Evolutionary conservation across 2,888 invertebrate genomes (phyloP).

Genomic region (Tillus elongatus): DNA sequence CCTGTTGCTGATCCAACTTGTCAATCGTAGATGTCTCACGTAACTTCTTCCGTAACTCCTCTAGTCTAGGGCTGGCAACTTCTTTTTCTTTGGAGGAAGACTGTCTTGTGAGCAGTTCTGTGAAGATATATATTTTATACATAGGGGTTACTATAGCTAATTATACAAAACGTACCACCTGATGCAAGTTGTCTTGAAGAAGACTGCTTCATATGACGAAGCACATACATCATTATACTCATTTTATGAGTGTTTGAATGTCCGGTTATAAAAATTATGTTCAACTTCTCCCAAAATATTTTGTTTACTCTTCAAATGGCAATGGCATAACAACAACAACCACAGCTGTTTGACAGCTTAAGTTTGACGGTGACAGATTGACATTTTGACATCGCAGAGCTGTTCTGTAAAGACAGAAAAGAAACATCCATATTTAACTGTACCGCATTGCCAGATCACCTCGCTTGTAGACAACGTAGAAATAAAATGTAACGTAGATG

Average conservation of each 20-base stretch:
- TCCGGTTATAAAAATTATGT: too few relatives aligned
- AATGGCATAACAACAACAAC: constrained; percentile 1
- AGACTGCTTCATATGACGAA: constrained; percentile 30
- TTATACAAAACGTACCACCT: constrained; percentile 18
- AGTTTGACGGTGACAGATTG: too few relatives aligned
- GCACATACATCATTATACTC: constrained; percentile 38
- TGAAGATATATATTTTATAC: background rate
- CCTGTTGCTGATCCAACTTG: constrained; percentile 59
- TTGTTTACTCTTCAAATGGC: too few relatives aligned
- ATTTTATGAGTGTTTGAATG: constrained; percentile 23
- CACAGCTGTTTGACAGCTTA: too few relatives aligned
- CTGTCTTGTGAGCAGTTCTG: constrained; percentile 7
- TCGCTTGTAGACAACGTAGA: too few relatives aligned
- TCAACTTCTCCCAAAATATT: too few relatives aligned
- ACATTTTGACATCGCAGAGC: too few relatives aligned
- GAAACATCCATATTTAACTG: too few relatives aligned
- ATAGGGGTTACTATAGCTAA: too few relatives aligned
- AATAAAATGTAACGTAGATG: too few relatives aligned
- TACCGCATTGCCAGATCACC: too few relatives aligned
- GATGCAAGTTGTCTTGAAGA: constrained; percentile 25
- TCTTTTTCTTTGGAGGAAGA: constrained; percentile 21
- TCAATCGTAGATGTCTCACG: constrained; percentile 55
- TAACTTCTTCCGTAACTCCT: constrained; percentile 67
- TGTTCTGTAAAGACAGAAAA: too few relatives aligned
- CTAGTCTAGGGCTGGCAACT: constrained; percentile 47